Evolutionary conservation across 2,888 invertebrate genomes (phyloP), one percentile per base, ranked within the genome.

Genomic region (Apotomis capreana): DNA sequence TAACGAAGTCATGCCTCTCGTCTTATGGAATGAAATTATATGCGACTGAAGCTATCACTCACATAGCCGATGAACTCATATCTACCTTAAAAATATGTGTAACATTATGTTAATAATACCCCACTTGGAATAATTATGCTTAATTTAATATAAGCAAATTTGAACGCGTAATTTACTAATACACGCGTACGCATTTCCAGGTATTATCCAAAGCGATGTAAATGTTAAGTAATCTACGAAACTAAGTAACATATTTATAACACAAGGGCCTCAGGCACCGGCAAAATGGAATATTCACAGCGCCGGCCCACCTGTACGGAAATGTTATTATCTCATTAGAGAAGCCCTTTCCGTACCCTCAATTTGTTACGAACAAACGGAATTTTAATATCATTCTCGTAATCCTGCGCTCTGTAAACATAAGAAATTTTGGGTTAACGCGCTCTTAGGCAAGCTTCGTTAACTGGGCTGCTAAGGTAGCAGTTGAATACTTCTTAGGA

Each of bases 301-400:
- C 73, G 74, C 76, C 74, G 74, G 80, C 78, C 81, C 87, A 87
- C 87, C 87, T 87, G 87, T 80, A 84, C 81, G 81, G 79, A 84
- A 87, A 86, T 84, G 87, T 89, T 89, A 87, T 89, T 89, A 88
- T 89, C 89, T 89, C 88, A 89, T 89, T 89, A 89, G 84, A 81
- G 76, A 76, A 81, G 84, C 84, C 88, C 84, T 86, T 87, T 83
- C 81, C 82, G 81, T 84, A 85, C 80, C 84, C 86, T 83, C 87
- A 87, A 85, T 87, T 86, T 83, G 84, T 84, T 80, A 79, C 78
- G 84, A 87, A 87, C 88, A 88, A 87, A 88, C 85, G 84, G 84
- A 88, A 87, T 88, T 87, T 87, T 87, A 87, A 87, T 88, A 87
- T 84, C 81, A 83, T 83, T 65, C 68, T 37, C 61, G 58, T 72